A percentile compares a stretch with the other conserved stretches of the same genome.
Evolutionary conservation across 2,113 vertebrate genomes (phyloP).

Genomic region (Perca fluviatilis): DNA sequence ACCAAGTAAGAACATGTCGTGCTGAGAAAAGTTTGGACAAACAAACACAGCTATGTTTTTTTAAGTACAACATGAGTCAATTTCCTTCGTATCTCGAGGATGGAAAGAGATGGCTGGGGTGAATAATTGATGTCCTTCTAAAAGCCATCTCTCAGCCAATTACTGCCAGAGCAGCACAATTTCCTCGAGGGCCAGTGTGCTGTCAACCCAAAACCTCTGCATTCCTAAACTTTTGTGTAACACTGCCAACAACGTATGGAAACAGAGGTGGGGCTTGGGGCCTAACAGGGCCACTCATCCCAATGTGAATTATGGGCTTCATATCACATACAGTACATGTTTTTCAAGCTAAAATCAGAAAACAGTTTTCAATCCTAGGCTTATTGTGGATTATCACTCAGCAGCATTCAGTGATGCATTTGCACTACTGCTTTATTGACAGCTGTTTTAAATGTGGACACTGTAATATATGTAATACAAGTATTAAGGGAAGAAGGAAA

Average conservation of each 20-base stretch:
- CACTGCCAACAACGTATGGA: not conserved
- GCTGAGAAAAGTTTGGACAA: not conserved
- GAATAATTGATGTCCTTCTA: slow-evolving; percentile 59
- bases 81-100: slow-evolving; percentile 22
- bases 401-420: not conserved
- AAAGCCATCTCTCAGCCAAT: slow-evolving; percentile 53
- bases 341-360: not conserved
- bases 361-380: not conserved
- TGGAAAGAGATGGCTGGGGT: slow-evolving; percentile 20
- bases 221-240: not conserved
- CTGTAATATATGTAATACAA: no score
- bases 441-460: not conserved
- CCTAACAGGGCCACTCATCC: not conserved
- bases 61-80: slow-evolving; percentile 25
- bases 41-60: slow-evolving; percentile 15
- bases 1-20: not conserved
- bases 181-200: not conserved
- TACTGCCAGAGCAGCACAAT: slow-evolving; percentile 31
- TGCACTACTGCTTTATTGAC: no score
- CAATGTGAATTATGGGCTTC: not conserved
- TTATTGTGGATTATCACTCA: not conserved
- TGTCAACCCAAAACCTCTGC: slow-evolving; percentile 13
- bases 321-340: not conserved
- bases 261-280: not conserved
- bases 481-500: not conserved